Evolutionary conservation across 2,888 invertebrate genomes (phyloP).

Genomic region (Megalurothrips usitatus): DNA sequence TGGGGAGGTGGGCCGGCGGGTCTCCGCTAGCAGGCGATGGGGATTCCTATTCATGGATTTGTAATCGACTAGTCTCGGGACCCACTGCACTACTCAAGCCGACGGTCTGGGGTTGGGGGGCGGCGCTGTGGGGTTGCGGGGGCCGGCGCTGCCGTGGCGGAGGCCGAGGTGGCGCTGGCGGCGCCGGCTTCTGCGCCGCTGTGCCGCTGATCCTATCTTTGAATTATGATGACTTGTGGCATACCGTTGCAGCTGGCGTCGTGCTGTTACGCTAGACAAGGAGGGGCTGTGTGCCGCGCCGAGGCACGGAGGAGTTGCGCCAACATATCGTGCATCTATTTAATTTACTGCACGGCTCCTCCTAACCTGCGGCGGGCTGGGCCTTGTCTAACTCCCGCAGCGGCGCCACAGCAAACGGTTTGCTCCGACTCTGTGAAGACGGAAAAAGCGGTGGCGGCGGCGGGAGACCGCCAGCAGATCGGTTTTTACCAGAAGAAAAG

Average conservation of each 20-base stretch:
- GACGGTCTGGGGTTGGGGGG: neutral
- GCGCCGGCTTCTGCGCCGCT: neutral
- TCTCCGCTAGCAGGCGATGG: neutral
- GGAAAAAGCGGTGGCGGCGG: too few species aligned
- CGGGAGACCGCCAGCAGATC: too few species aligned
- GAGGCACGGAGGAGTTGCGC: too few species aligned
- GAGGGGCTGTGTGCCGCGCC: too few species aligned
- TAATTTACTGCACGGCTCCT: too few species aligned
- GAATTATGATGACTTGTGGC: slow-evolving; percentile 19
- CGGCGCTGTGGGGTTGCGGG: neutral
- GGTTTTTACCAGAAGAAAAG: too few species aligned
- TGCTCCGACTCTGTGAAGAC: too few species aligned
- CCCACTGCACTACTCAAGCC: neutral
- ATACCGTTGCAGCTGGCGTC: neutral
- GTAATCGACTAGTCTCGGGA: slow-evolving; percentile 13
- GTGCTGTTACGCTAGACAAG: too few species aligned
- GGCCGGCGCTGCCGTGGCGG: neutral
- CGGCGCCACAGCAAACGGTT: too few species aligned
- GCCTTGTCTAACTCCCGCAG: too few species aligned
- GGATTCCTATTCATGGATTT: slow-evolving; percentile 22
- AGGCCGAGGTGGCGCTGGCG: neutral
- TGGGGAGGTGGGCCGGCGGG: neutral
- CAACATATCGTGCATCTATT: too few species aligned
- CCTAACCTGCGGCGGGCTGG: too few species aligned
- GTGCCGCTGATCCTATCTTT: slow-evolving; percentile 17